A percentile compares a stretch with the other conserved stretches of the same genome.
These are phyloP conservation scores for Mus spicilegus DNA, from an alignment of 2,113 vertebrate species.

Conservation along the genomic window DNA sequence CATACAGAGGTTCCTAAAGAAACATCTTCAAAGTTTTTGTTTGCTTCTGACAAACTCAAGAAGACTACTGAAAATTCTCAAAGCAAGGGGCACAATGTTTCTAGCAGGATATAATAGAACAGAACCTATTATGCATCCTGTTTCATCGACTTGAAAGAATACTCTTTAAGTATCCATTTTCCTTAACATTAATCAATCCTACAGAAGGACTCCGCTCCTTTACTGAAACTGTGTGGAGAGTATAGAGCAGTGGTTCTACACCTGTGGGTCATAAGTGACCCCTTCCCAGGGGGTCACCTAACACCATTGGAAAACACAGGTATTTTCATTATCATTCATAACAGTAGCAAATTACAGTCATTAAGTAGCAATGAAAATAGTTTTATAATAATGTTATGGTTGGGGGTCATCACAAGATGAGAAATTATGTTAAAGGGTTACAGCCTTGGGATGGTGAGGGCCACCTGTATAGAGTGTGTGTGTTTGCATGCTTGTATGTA, in stretches of 20 bases:
- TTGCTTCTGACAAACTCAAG: slow-evolving; percentile 41
- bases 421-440: not conserved
- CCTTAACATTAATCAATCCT: not conserved
- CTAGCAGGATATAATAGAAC: slow-evolving; percentile 1
- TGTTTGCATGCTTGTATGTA: not conserved
- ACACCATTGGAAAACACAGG: not conserved
- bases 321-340: not conserved
- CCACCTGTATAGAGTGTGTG: not conserved
- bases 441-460: not conserved
- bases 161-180: slow-evolving; percentile 2
- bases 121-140: slow-evolving; percentile 44
- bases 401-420: not conserved
- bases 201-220: slow-evolving; percentile 24
- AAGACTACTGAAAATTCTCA: slow-evolving; percentile 55
- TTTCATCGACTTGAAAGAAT: slow-evolving; percentile 61
- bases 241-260: not conserved
- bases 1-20: slow-evolving; percentile 29
- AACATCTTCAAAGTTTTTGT: slow-evolving; percentile 39
- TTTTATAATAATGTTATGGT: not conserved
- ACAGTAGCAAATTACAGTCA: not conserved
- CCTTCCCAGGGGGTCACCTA: not conserved
- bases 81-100: slow-evolving; percentile 44
- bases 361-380: not conserved
- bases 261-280: not conserved
- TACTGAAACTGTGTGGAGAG: not conserved